Evolutionary conservation across 2,888 invertebrate genomes (phyloP), one percentile per base, ranked within the genome.

Genomic region (Mesoligia furuncula): DNA sequence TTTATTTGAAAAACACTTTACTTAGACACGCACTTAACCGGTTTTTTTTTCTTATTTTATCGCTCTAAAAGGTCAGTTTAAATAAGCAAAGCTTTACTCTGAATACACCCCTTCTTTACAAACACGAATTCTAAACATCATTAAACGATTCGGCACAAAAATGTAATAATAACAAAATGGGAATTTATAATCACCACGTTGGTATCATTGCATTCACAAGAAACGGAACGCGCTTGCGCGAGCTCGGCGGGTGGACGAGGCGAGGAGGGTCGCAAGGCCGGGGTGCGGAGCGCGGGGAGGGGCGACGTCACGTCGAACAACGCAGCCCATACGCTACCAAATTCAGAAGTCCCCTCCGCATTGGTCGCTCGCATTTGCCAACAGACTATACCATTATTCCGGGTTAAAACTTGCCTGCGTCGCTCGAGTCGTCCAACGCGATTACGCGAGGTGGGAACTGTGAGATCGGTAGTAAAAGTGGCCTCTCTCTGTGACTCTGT

Each of bases 261-360:
- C 84, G 95, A 85, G 93, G 94, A 92, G 95, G 94, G 94, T 92
- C 93, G 95, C 96, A 96, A 96, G 96, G 96, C 95, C 95, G 94
- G 94, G 92, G 94, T 89, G 95, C 91, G 92, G 94, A 82, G 92
- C 48, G 93, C 90, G 93, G 94, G 93, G 94, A 88, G 93, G 89
- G 93, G 93, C 92, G 92, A 95, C 95, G 95, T 96, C 95, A 96
- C 93, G 94, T 95, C 95, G 96, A 96, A 96, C 95, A 95, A 95
- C 96, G 95, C 94, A 95, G 92, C 90, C 90, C 85, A 90, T 92
- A 96, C 88, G 81, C 95, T 90, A 87, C 94, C 86, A 93, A 95
- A 92, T 95, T 92, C 83, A 93, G 90, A 90, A 93, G 93, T 76
- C 83, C 84, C 79, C 84, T 74, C 65, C 73, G 70, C 73, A 71